These are phyloP conservation scores for Leiothrix lutea DNA, from an alignment of 2,113 vertebrate species.

Conservation along the genomic window DNA sequence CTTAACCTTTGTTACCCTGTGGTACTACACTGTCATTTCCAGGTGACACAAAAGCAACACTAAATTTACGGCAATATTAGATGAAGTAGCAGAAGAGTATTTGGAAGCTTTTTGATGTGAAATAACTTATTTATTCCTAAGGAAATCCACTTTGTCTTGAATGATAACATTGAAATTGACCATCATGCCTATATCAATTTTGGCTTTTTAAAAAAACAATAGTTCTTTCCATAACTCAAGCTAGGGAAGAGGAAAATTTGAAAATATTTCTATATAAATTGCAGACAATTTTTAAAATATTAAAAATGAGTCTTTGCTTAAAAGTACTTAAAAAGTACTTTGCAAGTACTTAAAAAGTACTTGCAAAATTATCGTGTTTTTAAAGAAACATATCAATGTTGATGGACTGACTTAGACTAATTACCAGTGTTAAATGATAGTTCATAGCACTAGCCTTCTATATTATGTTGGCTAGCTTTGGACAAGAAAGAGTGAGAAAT, in stretches of 20 bases:
- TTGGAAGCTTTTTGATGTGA: background rate
- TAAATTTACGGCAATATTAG: background rate
- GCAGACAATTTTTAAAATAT: background rate
- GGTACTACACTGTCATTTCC: background rate
- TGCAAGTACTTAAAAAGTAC: background rate
- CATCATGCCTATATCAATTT: background rate
- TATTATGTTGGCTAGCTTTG: background rate
- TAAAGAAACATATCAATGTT: background rate
- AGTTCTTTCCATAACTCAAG: background rate
- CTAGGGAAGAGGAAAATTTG: background rate
- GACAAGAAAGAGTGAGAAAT: background rate
- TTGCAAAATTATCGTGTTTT: background rate
- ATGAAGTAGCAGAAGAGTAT: background rate
- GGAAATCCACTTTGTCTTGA: background rate
- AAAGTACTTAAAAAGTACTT: too few species aligned
- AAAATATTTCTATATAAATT: background rate
- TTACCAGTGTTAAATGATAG: background rate
- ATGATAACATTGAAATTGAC: background rate
- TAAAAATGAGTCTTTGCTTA: background rate
- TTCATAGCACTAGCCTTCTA: background rate
- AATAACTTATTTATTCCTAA: background rate
- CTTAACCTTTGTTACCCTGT: background rate
- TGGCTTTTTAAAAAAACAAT: background rate
- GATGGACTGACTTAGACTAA: background rate
- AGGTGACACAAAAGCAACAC: background rate